Conservation (phyloP, 37 sponge, comb jelly and placozoan species). For the Eunapius fragilis region DNA sequence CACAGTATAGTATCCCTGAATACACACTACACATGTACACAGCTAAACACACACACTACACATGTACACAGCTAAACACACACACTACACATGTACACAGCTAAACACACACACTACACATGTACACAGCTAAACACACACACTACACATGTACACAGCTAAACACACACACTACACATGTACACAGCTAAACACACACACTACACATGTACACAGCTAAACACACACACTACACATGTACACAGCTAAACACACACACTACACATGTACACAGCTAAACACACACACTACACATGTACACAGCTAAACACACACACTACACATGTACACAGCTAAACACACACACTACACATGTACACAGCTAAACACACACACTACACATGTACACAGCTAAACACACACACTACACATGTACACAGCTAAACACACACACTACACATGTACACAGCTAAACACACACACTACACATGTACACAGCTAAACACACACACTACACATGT, state of each 20-base stretch:
- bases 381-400: too few relatives aligned
- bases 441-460: not conserved
- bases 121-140: not conserved
- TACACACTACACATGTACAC: not conserved
- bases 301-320: not conserved
- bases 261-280: not conserved
- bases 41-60: not conserved
- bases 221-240: not conserved
- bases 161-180: too few relatives aligned
- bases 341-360: not conserved
- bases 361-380: not conserved
- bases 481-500: constrained; percentile 6
- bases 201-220: too few relatives aligned
- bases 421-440: not conserved
- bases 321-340: not conserved
- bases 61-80: not conserved
- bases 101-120: not conserved
- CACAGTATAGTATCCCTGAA: not conserved
- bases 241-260: not conserved
- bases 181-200: too few relatives aligned
- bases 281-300: not conserved
- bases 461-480: not conserved
- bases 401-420: not conserved
- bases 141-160: not conserved
- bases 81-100: not conserved